phyloP scores from a whole-genome alignment of 2,113 vertebrate genomes.

The Phaethornis superciliosus region DNA sequence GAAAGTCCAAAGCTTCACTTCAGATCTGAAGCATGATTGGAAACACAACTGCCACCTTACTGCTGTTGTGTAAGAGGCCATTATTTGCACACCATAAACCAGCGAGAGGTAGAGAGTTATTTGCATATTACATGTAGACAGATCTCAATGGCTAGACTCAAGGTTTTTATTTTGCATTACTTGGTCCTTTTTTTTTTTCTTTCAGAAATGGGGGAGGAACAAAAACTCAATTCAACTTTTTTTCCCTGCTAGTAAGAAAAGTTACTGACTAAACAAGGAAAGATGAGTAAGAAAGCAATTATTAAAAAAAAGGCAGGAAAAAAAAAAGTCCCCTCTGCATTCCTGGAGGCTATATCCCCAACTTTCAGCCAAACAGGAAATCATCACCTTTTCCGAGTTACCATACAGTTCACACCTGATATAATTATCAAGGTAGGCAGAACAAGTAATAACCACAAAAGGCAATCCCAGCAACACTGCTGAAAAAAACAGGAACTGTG shows the following conservation, averaged over 20 bases:
- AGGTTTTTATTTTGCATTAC: background rate
- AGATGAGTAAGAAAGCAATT: background rate
- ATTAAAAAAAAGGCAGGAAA: background rate
- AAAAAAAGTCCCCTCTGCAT: background rate
- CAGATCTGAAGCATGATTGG: background rate
- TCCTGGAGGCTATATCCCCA: background rate
- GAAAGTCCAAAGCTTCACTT: background rate
- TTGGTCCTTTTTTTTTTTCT: background rate
- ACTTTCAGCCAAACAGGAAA: constrained; percentile 10
- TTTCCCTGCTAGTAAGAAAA: fast-evolving
- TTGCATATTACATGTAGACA: background rate
- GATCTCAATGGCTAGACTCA: background rate
- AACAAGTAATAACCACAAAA: background rate
- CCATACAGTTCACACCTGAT: background rate
- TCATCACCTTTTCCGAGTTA: background rate
- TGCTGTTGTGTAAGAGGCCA: constrained; percentile 24
- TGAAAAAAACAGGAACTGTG: background rate
- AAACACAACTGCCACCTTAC: constrained; percentile 28
- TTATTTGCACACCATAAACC: constrained; percentile 56
- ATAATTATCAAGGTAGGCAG: background rate
- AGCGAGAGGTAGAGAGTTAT: background rate
- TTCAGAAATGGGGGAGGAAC: background rate
- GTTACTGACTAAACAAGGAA: fast-evolving
- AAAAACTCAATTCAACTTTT: background rate
- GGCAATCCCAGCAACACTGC: background rate